phyloP scores from a whole-genome alignment of 92 coral and sea anemone species.

The Zoanthus gigantus region DNA sequence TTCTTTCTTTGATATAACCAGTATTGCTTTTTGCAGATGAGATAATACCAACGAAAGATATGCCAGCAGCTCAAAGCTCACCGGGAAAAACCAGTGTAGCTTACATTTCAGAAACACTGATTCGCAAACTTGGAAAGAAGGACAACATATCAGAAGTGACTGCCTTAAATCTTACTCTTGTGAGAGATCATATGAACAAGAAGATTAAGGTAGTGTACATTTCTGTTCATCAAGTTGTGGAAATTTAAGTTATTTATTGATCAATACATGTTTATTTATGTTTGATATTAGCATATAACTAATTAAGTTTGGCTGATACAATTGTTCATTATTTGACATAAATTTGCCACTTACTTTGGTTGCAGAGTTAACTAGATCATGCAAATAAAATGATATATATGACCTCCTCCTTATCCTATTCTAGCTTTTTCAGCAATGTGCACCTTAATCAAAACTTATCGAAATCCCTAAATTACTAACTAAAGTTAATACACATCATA shows the following conservation, averaged over 20 bases:
- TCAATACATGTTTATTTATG: background rate
- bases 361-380: no score
- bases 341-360: no score
- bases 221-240: background rate
- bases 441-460: no score
- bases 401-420: no score
- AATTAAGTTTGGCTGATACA: no score
- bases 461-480: no score
- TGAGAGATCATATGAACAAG: slow-evolving; percentile 89
- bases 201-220: slow-evolving; percentile 80
- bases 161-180: slow-evolving; percentile 79
- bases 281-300: no score
- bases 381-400: no score
- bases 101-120: slow-evolving; percentile 88
- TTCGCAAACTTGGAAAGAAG: slow-evolving; percentile 77
- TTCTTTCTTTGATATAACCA: no score
- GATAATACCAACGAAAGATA: slow-evolving; percentile 32
- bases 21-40: slow-evolving; percentile 4
- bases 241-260: background rate
- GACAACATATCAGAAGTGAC: slow-evolving; percentile 80
- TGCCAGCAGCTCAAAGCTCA: slow-evolving; percentile 6
- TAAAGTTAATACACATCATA: no score
- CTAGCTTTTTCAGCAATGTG: no score
- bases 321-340: no score
- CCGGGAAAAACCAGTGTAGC: slow-evolving; percentile 83